Percentiles rank a stretch among this genome's conserved stretches.
These are phyloP conservation scores for Vespertilio murinus DNA, from an alignment of 2,797 vertebrate genomes.

Conservation along the genomic window DNA sequence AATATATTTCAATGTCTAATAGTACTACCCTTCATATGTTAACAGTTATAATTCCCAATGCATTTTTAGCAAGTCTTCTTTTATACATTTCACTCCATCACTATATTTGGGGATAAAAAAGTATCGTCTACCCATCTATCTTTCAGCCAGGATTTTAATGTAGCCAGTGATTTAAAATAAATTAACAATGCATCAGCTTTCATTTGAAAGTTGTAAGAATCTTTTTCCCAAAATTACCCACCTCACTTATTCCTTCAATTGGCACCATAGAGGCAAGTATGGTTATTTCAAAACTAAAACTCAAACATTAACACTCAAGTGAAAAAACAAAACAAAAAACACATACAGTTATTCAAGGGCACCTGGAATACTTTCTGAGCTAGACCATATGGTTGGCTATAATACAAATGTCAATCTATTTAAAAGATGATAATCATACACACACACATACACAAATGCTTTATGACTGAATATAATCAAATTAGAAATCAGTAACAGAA, in stretches of 20 bases:
- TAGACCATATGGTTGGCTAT: neutral
- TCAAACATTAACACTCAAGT: neutral
- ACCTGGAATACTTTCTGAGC: neutral
- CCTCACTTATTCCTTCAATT: neutral
- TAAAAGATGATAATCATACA: neutral
- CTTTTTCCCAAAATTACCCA: neutral
- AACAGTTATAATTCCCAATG: neutral
- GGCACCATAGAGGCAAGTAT: neutral
- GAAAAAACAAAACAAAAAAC: neutral
- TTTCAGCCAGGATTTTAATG: neutral
- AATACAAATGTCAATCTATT: neutral
- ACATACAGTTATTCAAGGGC: neutral
- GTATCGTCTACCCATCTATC: neutral
- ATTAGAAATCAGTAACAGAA: neutral
- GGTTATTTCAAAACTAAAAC: neutral
- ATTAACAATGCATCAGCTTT: neutral
- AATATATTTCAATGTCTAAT: neutral
- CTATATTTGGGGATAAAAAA: neutral
- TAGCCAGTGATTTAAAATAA: neutral
- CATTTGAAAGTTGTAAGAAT: neutral
- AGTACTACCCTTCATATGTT: neutral
- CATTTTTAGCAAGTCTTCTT: neutral
- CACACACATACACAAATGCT: neutral
- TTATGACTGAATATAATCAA: neutral
- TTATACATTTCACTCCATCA: neutral